Percentiles rank a stretch among this genome's conserved stretches.
phyloP scores from a whole-genome alignment of 2,113 vertebrate species.

The Etia nguti region DNA sequence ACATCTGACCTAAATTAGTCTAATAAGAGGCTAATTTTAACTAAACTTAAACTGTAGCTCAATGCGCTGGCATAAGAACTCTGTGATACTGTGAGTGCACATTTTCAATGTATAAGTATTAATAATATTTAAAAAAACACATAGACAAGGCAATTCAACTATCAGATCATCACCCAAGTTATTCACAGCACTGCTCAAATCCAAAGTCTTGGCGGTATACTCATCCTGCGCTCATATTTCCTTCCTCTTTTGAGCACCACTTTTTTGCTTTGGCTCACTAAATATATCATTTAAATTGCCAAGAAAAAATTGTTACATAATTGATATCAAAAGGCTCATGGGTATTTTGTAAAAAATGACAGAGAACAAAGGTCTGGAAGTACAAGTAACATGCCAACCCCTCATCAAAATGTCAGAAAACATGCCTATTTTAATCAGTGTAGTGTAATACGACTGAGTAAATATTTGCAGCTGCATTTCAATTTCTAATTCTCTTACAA shows the following conservation, averaged over 20 bases:
- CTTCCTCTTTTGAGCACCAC: neutral
- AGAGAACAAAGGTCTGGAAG: neutral
- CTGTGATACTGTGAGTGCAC: neutral
- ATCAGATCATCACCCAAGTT: neutral
- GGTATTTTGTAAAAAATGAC: neutral
- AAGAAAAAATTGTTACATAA: neutral
- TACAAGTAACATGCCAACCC: neutral
- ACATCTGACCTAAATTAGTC: neutral
- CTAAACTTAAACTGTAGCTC: neutral
- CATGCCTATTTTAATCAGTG: neutral
- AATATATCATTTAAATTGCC: neutral
- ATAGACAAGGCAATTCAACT: neutral
- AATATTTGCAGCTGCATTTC: neutral
- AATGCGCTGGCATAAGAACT: rapidly evolving
- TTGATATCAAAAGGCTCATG: neutral
- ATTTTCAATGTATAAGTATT: neutral
- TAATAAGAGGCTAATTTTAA: neutral
- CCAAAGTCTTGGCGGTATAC: neutral
- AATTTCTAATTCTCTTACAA: neutral
- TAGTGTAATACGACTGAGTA: neutral
- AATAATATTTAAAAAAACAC: neutral
- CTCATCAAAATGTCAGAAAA: neutral
- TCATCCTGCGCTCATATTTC: neutral
- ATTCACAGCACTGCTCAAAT: neutral
- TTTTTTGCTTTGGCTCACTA: neutral